phyloP scores from a whole-genome alignment of 2,113 vertebrate species.

The Okapia johnstoni region DNA sequence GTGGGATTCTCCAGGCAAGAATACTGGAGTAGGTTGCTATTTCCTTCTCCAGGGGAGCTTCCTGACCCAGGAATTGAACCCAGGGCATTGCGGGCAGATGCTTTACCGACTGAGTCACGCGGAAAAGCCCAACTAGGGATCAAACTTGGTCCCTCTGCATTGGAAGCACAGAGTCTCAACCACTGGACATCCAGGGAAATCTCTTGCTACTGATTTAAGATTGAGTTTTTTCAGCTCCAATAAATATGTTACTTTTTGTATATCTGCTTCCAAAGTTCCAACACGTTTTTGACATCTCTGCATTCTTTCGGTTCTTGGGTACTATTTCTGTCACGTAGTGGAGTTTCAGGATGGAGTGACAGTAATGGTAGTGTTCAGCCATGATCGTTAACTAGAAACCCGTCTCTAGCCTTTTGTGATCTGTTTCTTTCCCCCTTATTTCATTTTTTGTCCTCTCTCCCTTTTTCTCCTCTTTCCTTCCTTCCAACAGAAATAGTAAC shows the following conservation, averaged over 20 bases:
- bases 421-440: accelerated
- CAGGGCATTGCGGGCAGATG: not conserved
- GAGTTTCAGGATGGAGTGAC: not conserved
- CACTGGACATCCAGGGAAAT: not conserved
- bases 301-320: too few relatives aligned
- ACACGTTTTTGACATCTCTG: too few relatives aligned
- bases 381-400: accelerated
- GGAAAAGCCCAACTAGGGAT: not conserved
- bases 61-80: not conserved
- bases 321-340: not conserved
- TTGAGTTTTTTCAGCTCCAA: not conserved
- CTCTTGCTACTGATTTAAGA: not conserved
- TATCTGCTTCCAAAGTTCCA: not conserved
- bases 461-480: accelerated
- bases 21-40: not conserved
- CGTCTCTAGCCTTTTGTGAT: accelerated
- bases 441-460: too few relatives aligned
- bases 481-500: not conserved
- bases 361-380: accelerated
- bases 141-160: not conserved
- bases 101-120: not conserved
- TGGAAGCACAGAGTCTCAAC: not conserved
- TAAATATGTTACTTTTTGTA: too few relatives aligned
- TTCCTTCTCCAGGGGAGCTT: not conserved
- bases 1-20: not conserved